Evolutionary conservation across 2,113 vertebrate genomes (phyloP).

Genomic region (Carassius gibelio): DNA sequence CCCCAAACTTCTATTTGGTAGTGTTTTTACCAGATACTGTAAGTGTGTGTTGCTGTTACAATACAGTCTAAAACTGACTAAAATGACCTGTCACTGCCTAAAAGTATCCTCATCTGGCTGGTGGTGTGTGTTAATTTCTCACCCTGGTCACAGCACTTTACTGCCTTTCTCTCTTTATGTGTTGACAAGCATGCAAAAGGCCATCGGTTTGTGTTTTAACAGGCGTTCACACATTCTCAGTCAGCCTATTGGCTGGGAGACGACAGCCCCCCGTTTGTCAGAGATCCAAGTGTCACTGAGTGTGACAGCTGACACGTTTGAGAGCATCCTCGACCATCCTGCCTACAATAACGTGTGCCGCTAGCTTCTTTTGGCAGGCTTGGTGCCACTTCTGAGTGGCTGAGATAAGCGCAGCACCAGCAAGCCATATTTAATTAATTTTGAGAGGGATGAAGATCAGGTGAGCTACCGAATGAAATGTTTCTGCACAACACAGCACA

Average conservation of each 20-base stretch:
- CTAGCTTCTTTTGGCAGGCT: constrained; percentile 24
- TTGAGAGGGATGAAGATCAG: neutral
- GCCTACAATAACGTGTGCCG: constrained; percentile 3
- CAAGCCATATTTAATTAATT: constrained; percentile 20
- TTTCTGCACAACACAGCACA: constrained; percentile 57
- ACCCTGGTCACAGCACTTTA: constrained; percentile 8
- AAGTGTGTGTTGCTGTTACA: too few relatives aligned
- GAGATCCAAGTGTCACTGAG: constrained; percentile 43
- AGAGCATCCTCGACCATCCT: constrained; percentile 22
- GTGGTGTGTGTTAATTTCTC: neutral
- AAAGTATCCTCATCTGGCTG: constrained; percentile 6
- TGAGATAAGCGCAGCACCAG: constrained; percentile 38
- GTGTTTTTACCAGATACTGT: too few relatives aligned
- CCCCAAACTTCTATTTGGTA: too few relatives aligned
- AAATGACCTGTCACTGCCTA: neutral
- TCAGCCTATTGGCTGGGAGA: constrained; percentile 53
- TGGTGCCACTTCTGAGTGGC: constrained; percentile 15
- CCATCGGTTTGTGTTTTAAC: constrained; percentile 55
- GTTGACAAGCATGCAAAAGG: constrained; percentile 53
- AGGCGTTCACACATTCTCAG: constrained; percentile 60
- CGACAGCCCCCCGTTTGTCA: constrained; percentile 43
- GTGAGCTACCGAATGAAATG: constrained; percentile 18
- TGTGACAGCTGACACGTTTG: constrained; percentile 49
- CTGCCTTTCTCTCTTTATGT: neutral
- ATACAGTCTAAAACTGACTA: too few relatives aligned